Conservation (phyloP, 2,797 vertebrate species). For the Cossypha polioptera region DNA sequence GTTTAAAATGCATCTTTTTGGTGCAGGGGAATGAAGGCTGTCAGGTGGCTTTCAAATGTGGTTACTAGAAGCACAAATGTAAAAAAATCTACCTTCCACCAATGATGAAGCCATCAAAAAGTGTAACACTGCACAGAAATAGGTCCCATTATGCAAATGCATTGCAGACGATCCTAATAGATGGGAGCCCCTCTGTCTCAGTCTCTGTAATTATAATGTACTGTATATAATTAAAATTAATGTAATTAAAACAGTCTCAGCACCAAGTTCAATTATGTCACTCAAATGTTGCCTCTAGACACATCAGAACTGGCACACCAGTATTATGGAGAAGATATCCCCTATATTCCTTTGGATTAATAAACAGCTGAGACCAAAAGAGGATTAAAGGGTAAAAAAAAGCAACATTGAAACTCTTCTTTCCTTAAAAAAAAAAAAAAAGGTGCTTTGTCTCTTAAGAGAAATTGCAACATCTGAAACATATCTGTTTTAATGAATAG, state of each 20-base stretch:
- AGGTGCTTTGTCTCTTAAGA: neutral
- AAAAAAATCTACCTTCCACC: constrained; percentile 7
- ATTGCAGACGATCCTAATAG: constrained; percentile 36
- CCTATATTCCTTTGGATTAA: neutral
- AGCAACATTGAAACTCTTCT: neutral
- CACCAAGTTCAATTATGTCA: constrained; percentile 50
- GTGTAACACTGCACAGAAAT: constrained; percentile 32
- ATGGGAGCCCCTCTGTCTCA: constrained; percentile 34
- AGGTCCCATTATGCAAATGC: constrained; percentile 33
- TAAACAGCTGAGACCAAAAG: neutral
- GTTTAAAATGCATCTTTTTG: constrained; percentile 11
- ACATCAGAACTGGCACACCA: neutral
- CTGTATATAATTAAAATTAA: constrained; percentile 71
- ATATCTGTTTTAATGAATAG: neutral
- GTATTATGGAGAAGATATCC: neutral
- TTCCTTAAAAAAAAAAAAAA: neutral
- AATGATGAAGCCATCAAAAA: constrained; percentile 62
- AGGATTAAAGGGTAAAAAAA: neutral
- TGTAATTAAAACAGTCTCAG: constrained; percentile 57
- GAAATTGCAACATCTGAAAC: neutral
- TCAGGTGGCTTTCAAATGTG: neutral
- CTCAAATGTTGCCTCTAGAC: constrained; percentile 42
- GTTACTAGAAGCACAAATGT: constrained; percentile 25
- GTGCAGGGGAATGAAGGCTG: neutral
- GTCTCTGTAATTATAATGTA: constrained; percentile 66